Conservation (phyloP, 2,797 vertebrate genomes). For the Acanthopagrus latus region DNA sequence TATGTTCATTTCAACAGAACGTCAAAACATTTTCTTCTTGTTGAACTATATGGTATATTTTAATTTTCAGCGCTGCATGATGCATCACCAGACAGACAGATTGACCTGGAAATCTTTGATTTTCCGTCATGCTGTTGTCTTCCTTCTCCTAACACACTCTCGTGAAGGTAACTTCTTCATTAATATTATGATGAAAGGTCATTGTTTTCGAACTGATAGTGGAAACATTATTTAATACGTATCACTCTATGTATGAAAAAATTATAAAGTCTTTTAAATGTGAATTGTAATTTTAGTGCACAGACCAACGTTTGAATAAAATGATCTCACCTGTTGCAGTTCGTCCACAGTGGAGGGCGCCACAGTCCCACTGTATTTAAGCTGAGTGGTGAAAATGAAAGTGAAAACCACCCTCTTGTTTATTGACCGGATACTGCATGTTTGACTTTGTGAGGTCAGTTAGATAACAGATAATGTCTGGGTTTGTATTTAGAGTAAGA, state of each 20-base stretch:
- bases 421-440: not conserved
- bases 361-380: not conserved
- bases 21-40: too few species aligned
- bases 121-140: not conserved
- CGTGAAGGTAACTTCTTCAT: constrained; percentile 4
- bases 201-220: not conserved
- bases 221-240: not conserved
- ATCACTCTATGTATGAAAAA: too few species aligned
- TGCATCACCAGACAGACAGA: not conserved
- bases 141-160: constrained; percentile 4
- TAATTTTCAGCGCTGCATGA: not conserved
- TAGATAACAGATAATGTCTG: not conserved
- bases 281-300: too few species aligned
- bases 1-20: too few species aligned
- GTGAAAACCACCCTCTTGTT: not conserved
- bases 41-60: too few species aligned
- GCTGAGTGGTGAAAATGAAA: not conserved
- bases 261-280: too few species aligned
- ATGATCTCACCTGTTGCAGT: not conserved
- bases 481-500: not conserved
- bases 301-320: too few species aligned
- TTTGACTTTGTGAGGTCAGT: not conserved
- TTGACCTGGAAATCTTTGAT: not conserved
- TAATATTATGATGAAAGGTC: not conserved
- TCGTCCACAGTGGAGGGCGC: too few species aligned